phyloP scores from a whole-genome alignment of 2,888 invertebrate genomes.

The Drosophila histrio region DNA sequence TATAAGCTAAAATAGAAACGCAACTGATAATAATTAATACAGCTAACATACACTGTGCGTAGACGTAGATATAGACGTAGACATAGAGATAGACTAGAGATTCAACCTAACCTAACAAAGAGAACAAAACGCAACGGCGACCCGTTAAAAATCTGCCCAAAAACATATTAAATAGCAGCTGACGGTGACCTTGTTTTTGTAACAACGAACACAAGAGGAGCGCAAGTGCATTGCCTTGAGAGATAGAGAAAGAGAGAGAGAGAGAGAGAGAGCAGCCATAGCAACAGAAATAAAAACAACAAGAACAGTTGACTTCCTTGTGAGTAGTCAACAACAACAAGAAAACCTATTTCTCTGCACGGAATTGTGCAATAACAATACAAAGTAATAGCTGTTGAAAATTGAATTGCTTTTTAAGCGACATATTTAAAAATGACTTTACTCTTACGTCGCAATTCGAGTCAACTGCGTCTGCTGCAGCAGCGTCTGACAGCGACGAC shows the following conservation, averaged over 20 bases:
- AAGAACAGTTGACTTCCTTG: conserved; percentile 44
- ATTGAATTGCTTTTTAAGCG: conserved; percentile 12
- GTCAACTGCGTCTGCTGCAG: conserved; percentile 67
- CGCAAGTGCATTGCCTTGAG: conserved; percentile 56
- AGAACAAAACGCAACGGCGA: conserved; percentile 9
- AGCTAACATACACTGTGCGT: conserved; percentile 21
- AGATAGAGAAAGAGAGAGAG: conserved; percentile 1
- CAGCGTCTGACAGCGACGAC: conserved; percentile 51
- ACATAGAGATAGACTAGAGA: conserved; percentile 16
- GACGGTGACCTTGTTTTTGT: conserved; percentile 61
- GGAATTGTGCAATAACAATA: conserved; percentile 48
- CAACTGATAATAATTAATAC: conserved; percentile 47
- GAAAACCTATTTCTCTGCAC: background rate
- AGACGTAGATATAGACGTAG: conserved; percentile 30
- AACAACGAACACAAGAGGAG: conserved; percentile 34
- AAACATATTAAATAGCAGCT: conserved; percentile 40
- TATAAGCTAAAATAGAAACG: conserved; percentile 41
- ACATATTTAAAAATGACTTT: conserved; percentile 50
- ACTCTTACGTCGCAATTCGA: conserved; percentile 68
- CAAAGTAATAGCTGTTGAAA: conserved; percentile 29
- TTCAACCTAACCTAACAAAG: conserved; percentile 66
- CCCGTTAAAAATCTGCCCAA: conserved; percentile 35
- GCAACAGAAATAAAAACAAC: conserved; percentile 60
- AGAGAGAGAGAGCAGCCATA: conserved; percentile 35
- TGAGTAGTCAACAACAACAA: conserved; percentile 15